Conservation (phyloP, 2,797 vertebrate genomes). For the Tenualosa thibaudeaui region DNA sequence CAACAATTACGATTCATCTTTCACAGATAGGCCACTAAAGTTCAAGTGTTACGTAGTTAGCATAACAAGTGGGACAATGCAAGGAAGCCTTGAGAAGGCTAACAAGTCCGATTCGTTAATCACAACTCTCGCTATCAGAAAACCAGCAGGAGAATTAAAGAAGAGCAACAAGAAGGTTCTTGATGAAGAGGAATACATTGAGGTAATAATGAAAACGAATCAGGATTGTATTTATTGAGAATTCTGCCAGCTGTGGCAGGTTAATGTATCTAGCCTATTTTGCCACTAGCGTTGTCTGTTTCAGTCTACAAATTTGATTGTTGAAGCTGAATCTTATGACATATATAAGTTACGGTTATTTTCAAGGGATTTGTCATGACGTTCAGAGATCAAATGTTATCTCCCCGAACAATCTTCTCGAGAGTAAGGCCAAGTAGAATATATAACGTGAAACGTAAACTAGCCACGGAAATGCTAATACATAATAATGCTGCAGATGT, state of each 20-base stretch:
- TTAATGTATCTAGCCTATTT: too few species aligned
- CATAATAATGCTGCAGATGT: too few species aligned
- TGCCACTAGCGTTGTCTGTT: too few species aligned
- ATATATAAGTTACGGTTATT: too few species aligned
- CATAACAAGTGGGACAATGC: background rate
- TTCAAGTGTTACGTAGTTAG: background rate
- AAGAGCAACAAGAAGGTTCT: conserved; percentile 37
- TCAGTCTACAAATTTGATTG: too few species aligned
- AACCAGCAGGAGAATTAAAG: conserved; percentile 16
- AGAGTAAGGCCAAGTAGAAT: too few species aligned
- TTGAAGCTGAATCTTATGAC: too few species aligned
- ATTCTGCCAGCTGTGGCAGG: background rate
- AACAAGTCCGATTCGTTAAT: background rate
- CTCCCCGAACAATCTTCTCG: background rate
- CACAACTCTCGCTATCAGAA: conserved; percentile 11
- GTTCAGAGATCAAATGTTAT: background rate
- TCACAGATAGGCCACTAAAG: background rate
- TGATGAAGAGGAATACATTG: conserved; percentile 46
- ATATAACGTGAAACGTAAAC: too few species aligned
- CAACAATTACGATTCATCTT: background rate
- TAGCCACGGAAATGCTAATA: too few species aligned
- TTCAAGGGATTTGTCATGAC: too few species aligned
- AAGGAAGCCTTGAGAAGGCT: background rate
- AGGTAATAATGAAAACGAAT: conserved; percentile 13
- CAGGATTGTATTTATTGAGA: too few species aligned